Base-by-base conservation (phyloP, 2,888 invertebrate species). In the Nymphalis c-album region DNA sequence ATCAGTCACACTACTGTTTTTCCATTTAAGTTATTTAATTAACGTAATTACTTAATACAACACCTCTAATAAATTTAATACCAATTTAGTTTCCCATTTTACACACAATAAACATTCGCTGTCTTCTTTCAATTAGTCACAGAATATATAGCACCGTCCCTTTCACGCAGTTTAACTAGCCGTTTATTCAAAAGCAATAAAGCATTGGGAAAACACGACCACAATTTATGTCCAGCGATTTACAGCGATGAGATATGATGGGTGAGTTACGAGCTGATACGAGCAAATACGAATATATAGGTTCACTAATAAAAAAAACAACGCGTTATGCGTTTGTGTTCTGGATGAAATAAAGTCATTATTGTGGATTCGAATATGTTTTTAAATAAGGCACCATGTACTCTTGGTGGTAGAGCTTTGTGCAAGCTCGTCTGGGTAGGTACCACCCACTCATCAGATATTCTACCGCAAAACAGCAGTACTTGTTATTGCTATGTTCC, bases 151-250 rank as follows among this genome's bases (percentile, higher is more conserved):
- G 10, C 16, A 4, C 53, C 26, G 16, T 53, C 53, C 50, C 50
- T 20, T 50, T 53, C 53, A 17, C 18, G 20, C 61, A 16, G 60
- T 47, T 51, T 53, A 53, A 53, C 53, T 53, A 53, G 26, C 26
- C 79, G 76, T 78, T 76, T 80, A 83, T 81, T 80, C 78, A 77
- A 80, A 78, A 75, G 76, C 80, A 75, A 83, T 86, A 87, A 82
- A 85, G 77, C 81, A 82, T 78, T 72, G 80, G 78, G 81, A 87
- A 86, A 87, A 87, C 85, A 86, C 81, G 80, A 80, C 80, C 73
- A 81, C 82, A 84, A 88, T 87, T 85, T 86, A 88, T 84, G 83
- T 47, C 53, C 77, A 70, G 78, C 80, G 84, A 86, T 87, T 85
- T 82, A 84, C 84, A 78, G 76, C 83, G 80, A 82, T 83, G 84